phyloP scores from a whole-genome alignment of 2,888 invertebrate species.

The Carpatolechia fugitivella region DNA sequence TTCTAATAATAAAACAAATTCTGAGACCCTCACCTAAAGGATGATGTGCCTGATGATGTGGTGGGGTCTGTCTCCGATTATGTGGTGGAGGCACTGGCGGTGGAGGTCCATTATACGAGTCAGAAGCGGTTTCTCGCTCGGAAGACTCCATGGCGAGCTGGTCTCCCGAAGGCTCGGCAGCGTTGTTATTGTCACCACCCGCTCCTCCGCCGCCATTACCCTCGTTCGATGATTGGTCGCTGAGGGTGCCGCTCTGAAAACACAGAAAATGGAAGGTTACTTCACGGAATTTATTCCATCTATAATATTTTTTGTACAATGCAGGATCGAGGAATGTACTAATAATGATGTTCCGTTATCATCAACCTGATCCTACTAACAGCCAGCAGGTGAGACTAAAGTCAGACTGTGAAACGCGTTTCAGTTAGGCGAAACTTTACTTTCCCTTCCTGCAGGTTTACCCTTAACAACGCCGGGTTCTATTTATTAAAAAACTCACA shows the following conservation, averaged over 20 bases:
- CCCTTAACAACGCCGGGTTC: background rate
- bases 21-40: slow-evolving; percentile 54
- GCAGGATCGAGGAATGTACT: too few relatives aligned
- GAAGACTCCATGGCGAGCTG: slow-evolving; percentile 86
- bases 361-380: too few relatives aligned
- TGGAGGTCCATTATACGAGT: slow-evolving; percentile 74
- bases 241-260: slow-evolving; percentile 63
- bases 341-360: too few relatives aligned
- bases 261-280: background rate
- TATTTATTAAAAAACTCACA: background rate
- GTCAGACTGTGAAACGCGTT: too few relatives aligned
- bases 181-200: slow-evolving; percentile 77
- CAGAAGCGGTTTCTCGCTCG: slow-evolving; percentile 80
- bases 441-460: background rate
- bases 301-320: too few relatives aligned
- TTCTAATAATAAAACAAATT: background rate
- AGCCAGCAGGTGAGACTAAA: too few relatives aligned
- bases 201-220: slow-evolving; percentile 77
- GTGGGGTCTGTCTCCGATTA: slow-evolving; percentile 86
- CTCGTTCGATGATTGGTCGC: slow-evolving; percentile 68
- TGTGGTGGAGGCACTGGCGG: slow-evolving; percentile 83
- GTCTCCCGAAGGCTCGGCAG: slow-evolving; percentile 80
- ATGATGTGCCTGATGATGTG: slow-evolving; percentile 81
- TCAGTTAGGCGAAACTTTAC: background rate
- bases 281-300: background rate